These are phyloP conservation scores for Apotomis capreana DNA, from an alignment of 2,888 invertebrate species.

Conservation along the genomic window DNA sequence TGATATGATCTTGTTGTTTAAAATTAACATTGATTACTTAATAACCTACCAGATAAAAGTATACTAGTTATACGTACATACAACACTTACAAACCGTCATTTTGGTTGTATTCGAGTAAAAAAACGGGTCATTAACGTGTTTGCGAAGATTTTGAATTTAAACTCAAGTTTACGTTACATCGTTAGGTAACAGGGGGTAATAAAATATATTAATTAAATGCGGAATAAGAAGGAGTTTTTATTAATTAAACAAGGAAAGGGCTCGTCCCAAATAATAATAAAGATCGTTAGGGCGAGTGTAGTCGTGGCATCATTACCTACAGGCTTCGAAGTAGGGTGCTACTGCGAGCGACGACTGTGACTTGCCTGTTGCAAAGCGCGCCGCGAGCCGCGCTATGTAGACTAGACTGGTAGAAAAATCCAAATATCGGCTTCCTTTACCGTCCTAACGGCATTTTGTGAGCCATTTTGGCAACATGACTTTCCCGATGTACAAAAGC, in stretches of 20 bases:
- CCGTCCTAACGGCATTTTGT: too few relatives aligned
- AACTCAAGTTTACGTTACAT: constrained; percentile 13
- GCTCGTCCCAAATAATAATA: constrained; percentile 76
- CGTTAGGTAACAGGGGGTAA: constrained; percentile 25
- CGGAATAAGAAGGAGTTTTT: constrained; percentile 71
- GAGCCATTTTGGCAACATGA: too few relatives aligned
- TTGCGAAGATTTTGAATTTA: constrained; percentile 2
- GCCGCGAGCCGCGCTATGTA: too few relatives aligned
- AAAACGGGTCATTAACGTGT: not conserved
- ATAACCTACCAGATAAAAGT: too few relatives aligned
- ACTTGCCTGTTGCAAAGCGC: too few relatives aligned
- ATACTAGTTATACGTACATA: too few relatives aligned
- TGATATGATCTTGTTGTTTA: too few relatives aligned
- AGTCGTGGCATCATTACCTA: constrained; percentile 76
- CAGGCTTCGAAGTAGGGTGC: constrained; percentile 51
- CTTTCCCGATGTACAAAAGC: too few relatives aligned
- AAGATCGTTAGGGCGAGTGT: constrained; percentile 78
- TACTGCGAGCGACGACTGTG: constrained; percentile 47
- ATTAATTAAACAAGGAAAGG: constrained; percentile 79
- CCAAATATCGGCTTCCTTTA: too few relatives aligned
- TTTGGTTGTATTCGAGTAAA: not conserved
- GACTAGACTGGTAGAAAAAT: too few relatives aligned
- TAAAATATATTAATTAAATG: constrained; percentile 50
- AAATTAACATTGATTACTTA: too few relatives aligned
- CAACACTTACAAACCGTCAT: too few relatives aligned